Evolutionary conservation across 2,113 vertebrate genomes (phyloP), one percentile per base, ranked within the genome.

Genomic region (Guaruba guarouba): DNA sequence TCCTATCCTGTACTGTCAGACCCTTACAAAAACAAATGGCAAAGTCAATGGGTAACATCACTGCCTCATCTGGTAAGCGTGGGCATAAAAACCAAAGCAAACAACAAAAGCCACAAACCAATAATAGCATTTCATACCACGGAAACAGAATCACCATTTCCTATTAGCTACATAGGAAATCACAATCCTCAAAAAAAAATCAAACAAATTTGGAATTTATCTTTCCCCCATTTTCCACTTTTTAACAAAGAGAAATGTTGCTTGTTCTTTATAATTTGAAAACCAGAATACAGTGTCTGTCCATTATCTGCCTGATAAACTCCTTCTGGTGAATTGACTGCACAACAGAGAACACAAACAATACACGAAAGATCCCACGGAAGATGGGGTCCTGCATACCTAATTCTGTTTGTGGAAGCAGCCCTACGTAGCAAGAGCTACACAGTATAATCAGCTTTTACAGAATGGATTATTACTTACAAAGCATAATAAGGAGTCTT

Each of bases 261-360:
- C 89, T 92, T 92, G 25, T 79, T 94, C 17, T 59, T 62, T 79
- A 35, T 69, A 87, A 91, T 81, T 37, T 79, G 75, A 93, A 80
- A 88, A 93, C 35, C 51, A 79, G 64, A 71, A 74, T 55, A 70
- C 29, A 61, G 22, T 68, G 57, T 89, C 73, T 88, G 66, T 54
- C 94, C 71, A 41, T 89, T 97, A 90, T 80, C 82, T 76, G 88
- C 57, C 33, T 57, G 68, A 96, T 83, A 95, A 97, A 93, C 29
- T 82, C 44, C 92, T 83, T 52, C 59, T 9, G 82, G 55, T 92
- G 62, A 96, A 97, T 96, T 74, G 95, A 86, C 63, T 92, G 52
- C 39, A 85, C 51, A 86, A 85, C 43, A 91, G 59, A 67, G 84
- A 93, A n/a, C 49, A 82, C 19, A 90, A 96, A 87, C 44, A 94